Evolutionary conservation across 2,888 invertebrate genomes (phyloP).

Genomic region (Rotaria socialis): DNA sequence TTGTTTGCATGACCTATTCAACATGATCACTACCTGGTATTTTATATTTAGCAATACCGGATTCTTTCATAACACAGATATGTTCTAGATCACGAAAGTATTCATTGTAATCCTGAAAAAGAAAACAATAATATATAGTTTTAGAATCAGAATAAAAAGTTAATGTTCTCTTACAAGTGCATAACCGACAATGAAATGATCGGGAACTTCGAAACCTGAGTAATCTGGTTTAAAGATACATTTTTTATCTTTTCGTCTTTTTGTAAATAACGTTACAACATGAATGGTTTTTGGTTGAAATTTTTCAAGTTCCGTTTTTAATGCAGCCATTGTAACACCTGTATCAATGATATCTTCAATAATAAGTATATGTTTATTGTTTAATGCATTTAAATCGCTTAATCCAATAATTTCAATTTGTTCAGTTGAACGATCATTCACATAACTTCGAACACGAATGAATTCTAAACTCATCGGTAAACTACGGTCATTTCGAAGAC

Average conservation of each 20-base stretch:
- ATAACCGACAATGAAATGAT: conserved; percentile 65
- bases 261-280: conserved; percentile 61
- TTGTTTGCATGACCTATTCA: no score
- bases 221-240: conserved; percentile 57
- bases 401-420: conserved; percentile 55
- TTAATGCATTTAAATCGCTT: conserved; percentile 42
- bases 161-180: conserved; percentile 61
- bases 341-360: conserved; percentile 66
- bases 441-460: conserved; percentile 41
- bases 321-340: conserved; percentile 63
- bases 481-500: conserved; percentile 17
- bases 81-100: conserved; percentile 63
- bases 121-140: not conserved
- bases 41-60: conserved; percentile 38
- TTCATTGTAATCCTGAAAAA: conserved; percentile 63
- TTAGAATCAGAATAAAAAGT: no score
- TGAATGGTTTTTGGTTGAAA: conserved; percentile 59
- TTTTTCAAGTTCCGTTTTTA: conserved; percentile 58
- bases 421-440: conserved; percentile 62
- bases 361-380: conserved; percentile 61
- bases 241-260: conserved; percentile 53
- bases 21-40: no score
- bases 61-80: conserved; percentile 41
- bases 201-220: conserved; percentile 64
- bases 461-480: conserved; percentile 46